A percentile compares a stretch with the other conserved stretches of the same genome.
These are phyloP conservation scores for Tokudaia muenninki DNA, from an alignment of 2,797 vertebrate genomes.

Conservation along the genomic window DNA sequence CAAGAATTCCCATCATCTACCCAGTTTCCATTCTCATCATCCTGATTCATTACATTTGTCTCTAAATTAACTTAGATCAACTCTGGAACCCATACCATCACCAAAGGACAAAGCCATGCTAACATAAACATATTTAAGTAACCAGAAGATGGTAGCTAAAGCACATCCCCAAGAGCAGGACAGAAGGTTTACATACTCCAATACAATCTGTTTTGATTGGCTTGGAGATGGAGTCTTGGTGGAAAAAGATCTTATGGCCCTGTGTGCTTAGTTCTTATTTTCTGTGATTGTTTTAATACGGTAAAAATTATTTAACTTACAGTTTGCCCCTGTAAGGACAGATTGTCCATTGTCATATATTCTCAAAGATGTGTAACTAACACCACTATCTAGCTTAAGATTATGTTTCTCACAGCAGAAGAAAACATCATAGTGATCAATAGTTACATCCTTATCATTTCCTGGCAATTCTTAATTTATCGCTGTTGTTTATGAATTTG, in stretches of 20 bases:
- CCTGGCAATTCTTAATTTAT: constrained; percentile 2
- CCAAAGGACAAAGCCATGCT: background rate
- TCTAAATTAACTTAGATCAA: constrained; percentile 15
- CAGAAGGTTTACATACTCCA: background rate
- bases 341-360: background rate
- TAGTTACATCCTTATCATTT: background rate
- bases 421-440: background rate
- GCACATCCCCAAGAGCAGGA: background rate
- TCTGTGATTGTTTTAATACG: constrained; percentile 28
- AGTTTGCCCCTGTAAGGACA: background rate
- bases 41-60: background rate
- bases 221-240: background rate
- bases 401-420: background rate
- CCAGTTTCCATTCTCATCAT: constrained; percentile 23
- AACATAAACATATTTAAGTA: background rate
- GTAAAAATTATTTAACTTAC: background rate
- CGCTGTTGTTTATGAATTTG: background rate
- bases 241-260: background rate
- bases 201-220: background rate
- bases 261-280: background rate
- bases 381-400: constrained; percentile 47
- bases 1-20: background rate
- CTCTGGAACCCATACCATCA: background rate
- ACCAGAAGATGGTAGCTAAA: background rate
- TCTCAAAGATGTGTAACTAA: background rate